Percentiles rank a stretch among this genome's conserved stretches.
phyloP scores from a whole-genome alignment of 2,888 invertebrate species.

The Papilio elwesi region DNA sequence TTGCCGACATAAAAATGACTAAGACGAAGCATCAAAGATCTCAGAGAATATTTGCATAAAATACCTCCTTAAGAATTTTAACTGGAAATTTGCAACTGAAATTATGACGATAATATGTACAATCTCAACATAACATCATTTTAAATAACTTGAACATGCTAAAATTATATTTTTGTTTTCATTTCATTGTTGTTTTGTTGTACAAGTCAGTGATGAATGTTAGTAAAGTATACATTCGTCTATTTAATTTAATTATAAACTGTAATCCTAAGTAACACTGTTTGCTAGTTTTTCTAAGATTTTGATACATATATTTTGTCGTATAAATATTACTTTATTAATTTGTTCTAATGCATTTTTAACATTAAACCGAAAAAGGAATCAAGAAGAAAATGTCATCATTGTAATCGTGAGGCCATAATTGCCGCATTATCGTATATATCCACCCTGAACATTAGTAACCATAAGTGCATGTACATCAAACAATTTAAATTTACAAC shows the following conservation, averaged over 20 bases:
- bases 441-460: background rate
- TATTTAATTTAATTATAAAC: too few species aligned
- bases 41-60: constrained; percentile 24
- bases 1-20: constrained; percentile 20
- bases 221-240: too few species aligned
- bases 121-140: background rate
- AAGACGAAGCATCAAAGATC: background rate
- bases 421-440: constrained; percentile 1
- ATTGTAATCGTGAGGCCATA: too few species aligned
- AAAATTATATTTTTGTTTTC: background rate
- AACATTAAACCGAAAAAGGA: too few species aligned
- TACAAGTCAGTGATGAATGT: too few species aligned
- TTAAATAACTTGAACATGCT: background rate
- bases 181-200: background rate
- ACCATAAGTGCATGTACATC: constrained; percentile 38
- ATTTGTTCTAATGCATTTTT: too few species aligned
- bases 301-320: too few species aligned
- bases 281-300: too few species aligned
- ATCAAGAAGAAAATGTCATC: too few species aligned
- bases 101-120: background rate
- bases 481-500: constrained; percentile 51
- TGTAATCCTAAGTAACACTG: too few species aligned
- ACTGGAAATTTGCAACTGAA: constrained; percentile 11
- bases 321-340: too few species aligned
- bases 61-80: background rate